Conservation (phyloP, 2,113 vertebrate species). For the Leiothrix lutea region DNA sequence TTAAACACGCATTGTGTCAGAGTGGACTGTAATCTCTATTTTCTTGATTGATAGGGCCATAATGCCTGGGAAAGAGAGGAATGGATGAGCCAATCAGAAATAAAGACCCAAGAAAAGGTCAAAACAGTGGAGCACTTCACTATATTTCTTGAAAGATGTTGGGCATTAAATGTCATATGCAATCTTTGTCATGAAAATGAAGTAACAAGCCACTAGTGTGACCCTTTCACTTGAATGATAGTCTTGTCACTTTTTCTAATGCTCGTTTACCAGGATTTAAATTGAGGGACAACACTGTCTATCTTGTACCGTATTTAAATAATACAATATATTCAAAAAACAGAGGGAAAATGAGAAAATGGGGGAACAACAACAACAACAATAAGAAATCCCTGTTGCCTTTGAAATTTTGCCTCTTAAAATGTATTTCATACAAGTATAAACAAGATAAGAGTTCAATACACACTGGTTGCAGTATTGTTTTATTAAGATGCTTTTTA, state of each 20-base stretch:
- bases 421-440: background rate
- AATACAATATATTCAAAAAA: background rate
- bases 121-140: constrained; percentile 22
- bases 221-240: constrained; percentile 25
- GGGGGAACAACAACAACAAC: background rate
- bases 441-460: background rate
- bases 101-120: constrained; percentile 40
- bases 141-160: constrained; percentile 34
- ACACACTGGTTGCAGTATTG: background rate
- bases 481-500: background rate
- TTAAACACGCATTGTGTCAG: constrained; percentile 14
- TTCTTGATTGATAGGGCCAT: constrained; percentile 40
- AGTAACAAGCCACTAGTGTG: constrained; percentile 15
- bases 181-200: constrained; percentile 63
- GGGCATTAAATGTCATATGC: constrained; percentile 53
- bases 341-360: background rate
- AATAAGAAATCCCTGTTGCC: background rate
- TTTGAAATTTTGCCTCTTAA: background rate
- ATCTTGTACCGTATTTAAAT: constrained; percentile 11
- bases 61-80: background rate
- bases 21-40: constrained; percentile 1
- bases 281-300: background rate
- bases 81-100: constrained; percentile 21
- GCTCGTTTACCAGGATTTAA: background rate
- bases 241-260: constrained; percentile 36